Conservation (phyloP, 2,888 invertebrate species). For the Drosophila mettleri region DNA sequence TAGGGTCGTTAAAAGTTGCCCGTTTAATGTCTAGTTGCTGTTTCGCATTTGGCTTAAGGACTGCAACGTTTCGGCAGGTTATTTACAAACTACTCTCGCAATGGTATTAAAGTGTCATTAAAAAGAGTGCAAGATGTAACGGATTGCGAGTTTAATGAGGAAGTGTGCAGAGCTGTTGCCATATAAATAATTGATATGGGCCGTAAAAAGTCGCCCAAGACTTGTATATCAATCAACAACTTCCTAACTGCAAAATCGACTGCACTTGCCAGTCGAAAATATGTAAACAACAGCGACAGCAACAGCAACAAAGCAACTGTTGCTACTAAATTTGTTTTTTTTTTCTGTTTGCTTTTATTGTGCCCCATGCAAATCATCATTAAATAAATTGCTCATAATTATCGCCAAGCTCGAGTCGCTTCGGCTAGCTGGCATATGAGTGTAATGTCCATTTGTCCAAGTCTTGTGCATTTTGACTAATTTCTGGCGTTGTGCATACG, state of each 20-base stretch:
- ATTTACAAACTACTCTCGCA: conserved; percentile 5
- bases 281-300: not conserved
- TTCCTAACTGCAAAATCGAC: conserved; percentile 14
- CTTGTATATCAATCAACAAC: conserved; percentile 1
- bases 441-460: conserved; percentile 52
- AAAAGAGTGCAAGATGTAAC: conserved; percentile 5
- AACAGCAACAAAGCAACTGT: conserved; percentile 6
- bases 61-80: conserved; percentile 3
- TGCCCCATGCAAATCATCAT: conserved; percentile 69
- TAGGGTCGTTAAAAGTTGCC: conserved; percentile 25
- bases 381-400: conserved; percentile 73
- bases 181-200: conserved; percentile 12
- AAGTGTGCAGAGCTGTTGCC: conserved; percentile 15
- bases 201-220: conserved; percentile 19
- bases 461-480: conserved; percentile 48
- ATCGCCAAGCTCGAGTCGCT: conserved; percentile 43
- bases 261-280: conserved; percentile 4
- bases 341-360: conserved; percentile 28
- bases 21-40: conserved; percentile 6
- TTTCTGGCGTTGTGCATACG: conserved; percentile 39
- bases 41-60: conserved; percentile 2
- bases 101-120: conserved; percentile 22
- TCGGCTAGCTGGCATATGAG: conserved; percentile 17
- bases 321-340: conserved; percentile 1
- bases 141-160: conserved; percentile 25